phyloP scores from a whole-genome alignment of 2,113 vertebrate genomes.

The Ascaphus truei region DNA sequence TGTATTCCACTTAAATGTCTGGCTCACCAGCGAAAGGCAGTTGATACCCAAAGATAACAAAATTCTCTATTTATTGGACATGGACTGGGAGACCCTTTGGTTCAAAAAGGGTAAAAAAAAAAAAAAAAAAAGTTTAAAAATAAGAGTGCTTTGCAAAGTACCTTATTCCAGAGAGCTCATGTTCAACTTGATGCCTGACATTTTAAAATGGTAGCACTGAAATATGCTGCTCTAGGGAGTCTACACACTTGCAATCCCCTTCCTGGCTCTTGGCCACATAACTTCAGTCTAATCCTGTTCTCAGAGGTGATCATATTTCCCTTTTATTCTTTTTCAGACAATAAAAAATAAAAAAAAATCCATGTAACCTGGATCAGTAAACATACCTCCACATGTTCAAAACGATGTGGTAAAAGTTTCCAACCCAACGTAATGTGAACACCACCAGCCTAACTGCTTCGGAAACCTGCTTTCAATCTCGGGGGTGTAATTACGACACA shows the following conservation, averaged over 20 bases:
- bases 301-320: slow-evolving; percentile 32
- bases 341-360: slow-evolving; percentile 16
- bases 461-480: too few species aligned
- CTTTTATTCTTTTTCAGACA: slow-evolving; percentile 22
- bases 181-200: slow-evolving; percentile 21
- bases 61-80: too few species aligned
- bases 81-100: neutral
- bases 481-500: too few species aligned
- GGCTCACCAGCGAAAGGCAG: too few species aligned
- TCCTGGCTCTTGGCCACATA: slow-evolving; percentile 27
- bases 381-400: slow-evolving; percentile 25
- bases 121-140: slow-evolving; percentile 2
- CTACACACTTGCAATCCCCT: slow-evolving; percentile 25
- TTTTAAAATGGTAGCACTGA: slow-evolving; percentile 30
- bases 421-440: too few species aligned
- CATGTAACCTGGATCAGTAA: neutral
- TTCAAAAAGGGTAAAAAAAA: slow-evolving; percentile 19
- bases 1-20: too few species aligned
- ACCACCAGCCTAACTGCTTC: too few species aligned
- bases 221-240: slow-evolving; percentile 33
- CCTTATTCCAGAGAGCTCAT: slow-evolving; percentile 18
- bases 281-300: slow-evolving; percentile 22
- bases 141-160: neutral
- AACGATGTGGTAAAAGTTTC: neutral
- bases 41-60: too few species aligned